A percentile compares a stretch with the other conserved stretches of the same genome.
Conservation (phyloP, 2,888 invertebrate species). For the Eupithecia insigniata region DNA sequence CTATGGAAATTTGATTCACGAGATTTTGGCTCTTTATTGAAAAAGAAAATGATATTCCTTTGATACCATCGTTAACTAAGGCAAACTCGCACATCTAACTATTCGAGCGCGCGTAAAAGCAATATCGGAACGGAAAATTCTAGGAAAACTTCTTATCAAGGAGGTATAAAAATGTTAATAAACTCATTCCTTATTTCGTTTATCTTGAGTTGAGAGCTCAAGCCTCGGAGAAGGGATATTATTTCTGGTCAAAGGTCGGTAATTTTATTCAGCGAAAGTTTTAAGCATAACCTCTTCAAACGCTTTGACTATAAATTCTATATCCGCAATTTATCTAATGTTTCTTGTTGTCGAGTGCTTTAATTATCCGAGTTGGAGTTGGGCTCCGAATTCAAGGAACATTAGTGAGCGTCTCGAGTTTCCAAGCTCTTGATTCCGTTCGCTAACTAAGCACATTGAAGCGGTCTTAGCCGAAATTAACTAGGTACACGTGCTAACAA, state of each 20-base stretch:
- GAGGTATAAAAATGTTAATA: conserved; percentile 44
- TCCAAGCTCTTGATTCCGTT: conserved; percentile 39
- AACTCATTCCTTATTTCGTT: conserved; percentile 41
- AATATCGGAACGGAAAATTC: conserved; percentile 40
- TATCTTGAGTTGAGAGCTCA: conserved; percentile 43
- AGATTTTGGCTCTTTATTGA: conserved; percentile 47
- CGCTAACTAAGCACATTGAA: conserved; percentile 42
- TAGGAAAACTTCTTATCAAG: conserved; percentile 37
- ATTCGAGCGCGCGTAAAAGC: conserved; percentile 36
- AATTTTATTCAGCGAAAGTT: conserved; percentile 42
- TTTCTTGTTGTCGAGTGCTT: conserved; percentile 39
- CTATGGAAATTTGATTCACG: conserved; percentile 50
- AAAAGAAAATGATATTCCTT: conserved; percentile 49
- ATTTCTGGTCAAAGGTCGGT: conserved; percentile 48
- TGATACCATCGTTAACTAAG: conserved; percentile 43
- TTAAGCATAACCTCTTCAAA: conserved; percentile 38
- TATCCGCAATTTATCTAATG: conserved; percentile 40
- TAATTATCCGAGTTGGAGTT: conserved; percentile 35
- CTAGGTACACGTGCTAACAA: conserved; percentile 42
- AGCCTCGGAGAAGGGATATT: conserved; percentile 44
- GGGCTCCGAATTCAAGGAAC: conserved; percentile 24
- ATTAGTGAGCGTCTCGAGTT: conserved; percentile 32
- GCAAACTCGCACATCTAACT: conserved; percentile 42
- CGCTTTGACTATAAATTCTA: conserved; percentile 35
- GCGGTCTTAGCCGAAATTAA: conserved; percentile 37